Evolutionary conservation across 2,797 vertebrate species (phyloP).

Genomic region (Champsocephalus gunnari): DNA sequence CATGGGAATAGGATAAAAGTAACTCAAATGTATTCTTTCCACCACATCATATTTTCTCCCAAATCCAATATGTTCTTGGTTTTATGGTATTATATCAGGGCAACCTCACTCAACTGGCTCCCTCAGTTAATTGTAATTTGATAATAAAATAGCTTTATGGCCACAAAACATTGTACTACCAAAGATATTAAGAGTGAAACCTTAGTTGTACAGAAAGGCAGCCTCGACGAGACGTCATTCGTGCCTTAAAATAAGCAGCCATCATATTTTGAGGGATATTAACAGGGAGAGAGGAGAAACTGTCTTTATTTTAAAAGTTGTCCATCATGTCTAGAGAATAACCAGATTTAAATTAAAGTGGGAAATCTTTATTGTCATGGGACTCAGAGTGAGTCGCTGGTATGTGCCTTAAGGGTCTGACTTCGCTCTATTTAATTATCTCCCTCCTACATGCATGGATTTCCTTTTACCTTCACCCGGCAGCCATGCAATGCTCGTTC

Average conservation of each 20-base stretch:
- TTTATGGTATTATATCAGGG: background rate
- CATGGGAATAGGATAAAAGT: no score
- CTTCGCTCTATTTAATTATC: conserved; percentile 74
- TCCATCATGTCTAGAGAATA: conserved; percentile 65
- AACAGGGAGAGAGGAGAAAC: conserved; percentile 22
- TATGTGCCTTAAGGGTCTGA: conserved; percentile 59
- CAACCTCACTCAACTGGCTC: background rate
- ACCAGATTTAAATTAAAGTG: conserved; percentile 81
- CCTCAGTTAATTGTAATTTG: conserved; percentile 1
- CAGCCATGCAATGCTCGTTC: conserved; percentile 57
- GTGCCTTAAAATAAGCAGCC: conserved; percentile 7
- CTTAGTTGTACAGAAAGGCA: conserved; percentile 1
- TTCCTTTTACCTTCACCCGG: conserved; percentile 68
- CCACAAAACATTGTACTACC: background rate
- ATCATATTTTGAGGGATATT: conserved; percentile 10
- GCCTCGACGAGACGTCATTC: conserved; percentile 1
- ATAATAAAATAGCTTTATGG: conserved; percentile 1
- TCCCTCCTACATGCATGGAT: conserved; percentile 73
- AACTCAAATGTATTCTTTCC: no score
- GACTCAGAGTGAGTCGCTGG: conserved; percentile 61
- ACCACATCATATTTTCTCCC: background rate
- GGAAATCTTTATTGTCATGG: conserved; percentile 74
- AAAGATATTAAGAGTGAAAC: background rate
- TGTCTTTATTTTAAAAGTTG: conserved; percentile 65
- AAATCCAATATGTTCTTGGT: background rate